Evolutionary conservation across 2,888 invertebrate genomes (phyloP).

Genomic region (Cerastis leucographa): DNA sequence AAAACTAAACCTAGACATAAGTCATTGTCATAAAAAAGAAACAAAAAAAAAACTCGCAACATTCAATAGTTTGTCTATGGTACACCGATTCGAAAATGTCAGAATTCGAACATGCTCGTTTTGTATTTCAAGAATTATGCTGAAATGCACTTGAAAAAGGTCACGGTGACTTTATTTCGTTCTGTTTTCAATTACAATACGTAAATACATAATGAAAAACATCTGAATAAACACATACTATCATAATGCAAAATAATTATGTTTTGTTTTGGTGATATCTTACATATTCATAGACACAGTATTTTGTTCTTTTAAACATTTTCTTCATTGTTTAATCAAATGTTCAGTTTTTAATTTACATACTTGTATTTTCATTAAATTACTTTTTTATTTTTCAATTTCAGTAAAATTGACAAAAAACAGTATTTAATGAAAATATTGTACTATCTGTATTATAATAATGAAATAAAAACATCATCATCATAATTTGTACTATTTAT

Average conservation of each 20-base stretch:
- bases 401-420: too few species aligned
- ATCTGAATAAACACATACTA: slow-evolving; percentile 33
- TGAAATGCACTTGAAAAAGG: slow-evolving; percentile 18
- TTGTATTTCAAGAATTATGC: slow-evolving; percentile 35
- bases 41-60: neutral
- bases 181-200: slow-evolving; percentile 16
- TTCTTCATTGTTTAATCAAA: neutral
- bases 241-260: slow-evolving; percentile 19
- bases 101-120: slow-evolving; percentile 7
- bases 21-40: neutral
- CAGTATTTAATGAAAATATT: too few species aligned
- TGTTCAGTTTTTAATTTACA: neutral
- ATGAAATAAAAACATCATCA: slow-evolving; percentile 34
- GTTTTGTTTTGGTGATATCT: slow-evolving; percentile 11
- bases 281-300: slow-evolving; percentile 2
- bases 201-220: slow-evolving; percentile 16
- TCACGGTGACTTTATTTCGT: slow-evolving; percentile 34
- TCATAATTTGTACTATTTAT: slow-evolving; percentile 20
- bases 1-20: slow-evolving; percentile 73
- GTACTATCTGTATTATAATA: neutral
- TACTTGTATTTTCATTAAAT: slow-evolving; percentile 2
- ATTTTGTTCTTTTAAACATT: neutral
- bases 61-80: neutral
- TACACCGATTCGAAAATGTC: slow-evolving; percentile 4
- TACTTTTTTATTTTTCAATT: slow-evolving; percentile 3